These are phyloP conservation scores for Abrostola tripartita DNA, from an alignment of 2,888 invertebrate genomes.

Conservation along the genomic window DNA sequence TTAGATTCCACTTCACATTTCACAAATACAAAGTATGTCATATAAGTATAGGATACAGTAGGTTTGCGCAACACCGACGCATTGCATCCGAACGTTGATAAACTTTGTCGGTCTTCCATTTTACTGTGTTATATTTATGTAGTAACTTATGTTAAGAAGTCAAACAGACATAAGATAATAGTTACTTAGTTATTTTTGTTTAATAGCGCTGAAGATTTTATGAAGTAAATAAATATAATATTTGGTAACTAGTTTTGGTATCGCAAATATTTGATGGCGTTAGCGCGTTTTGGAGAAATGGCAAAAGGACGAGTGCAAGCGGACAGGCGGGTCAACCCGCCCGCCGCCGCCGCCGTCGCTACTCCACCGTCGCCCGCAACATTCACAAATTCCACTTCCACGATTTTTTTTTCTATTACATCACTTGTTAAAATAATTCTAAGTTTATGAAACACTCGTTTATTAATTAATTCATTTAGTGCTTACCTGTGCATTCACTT, in stretches of 20 bases:
- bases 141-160: slow-evolving; percentile 40
- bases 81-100: slow-evolving; percentile 85
- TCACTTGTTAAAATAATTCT: slow-evolving; percentile 15
- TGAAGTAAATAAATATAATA: not conserved
- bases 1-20: slow-evolving; percentile 11
- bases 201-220: slow-evolving; percentile 7
- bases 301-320: slow-evolving; percentile 81
- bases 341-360: slow-evolving; percentile 54
- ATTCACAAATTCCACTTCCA: slow-evolving; percentile 68
- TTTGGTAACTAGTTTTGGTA: slow-evolving; percentile 4
- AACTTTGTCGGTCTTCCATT: slow-evolving; percentile 84
- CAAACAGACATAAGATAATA: slow-evolving; percentile 8
- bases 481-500: slow-evolving; percentile 77
- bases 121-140: slow-evolving; percentile 55
- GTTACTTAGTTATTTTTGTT: not conserved
- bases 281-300: slow-evolving; percentile 75
- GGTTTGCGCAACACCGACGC: slow-evolving; percentile 84
- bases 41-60: slow-evolving; percentile 58
- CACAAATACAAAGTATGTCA: slow-evolving; percentile 33
- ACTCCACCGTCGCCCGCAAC: slow-evolving; percentile 51
- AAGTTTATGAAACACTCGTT: not conserved
- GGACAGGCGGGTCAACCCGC: slow-evolving; percentile 73
- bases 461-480: slow-evolving; percentile 17
- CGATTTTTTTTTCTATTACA: slow-evolving; percentile 61
- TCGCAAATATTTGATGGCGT: slow-evolving; percentile 54